These are phyloP conservation scores for Rhagonycha fulva DNA, from an alignment of 2,888 invertebrate species.

Conservation along the genomic window DNA sequence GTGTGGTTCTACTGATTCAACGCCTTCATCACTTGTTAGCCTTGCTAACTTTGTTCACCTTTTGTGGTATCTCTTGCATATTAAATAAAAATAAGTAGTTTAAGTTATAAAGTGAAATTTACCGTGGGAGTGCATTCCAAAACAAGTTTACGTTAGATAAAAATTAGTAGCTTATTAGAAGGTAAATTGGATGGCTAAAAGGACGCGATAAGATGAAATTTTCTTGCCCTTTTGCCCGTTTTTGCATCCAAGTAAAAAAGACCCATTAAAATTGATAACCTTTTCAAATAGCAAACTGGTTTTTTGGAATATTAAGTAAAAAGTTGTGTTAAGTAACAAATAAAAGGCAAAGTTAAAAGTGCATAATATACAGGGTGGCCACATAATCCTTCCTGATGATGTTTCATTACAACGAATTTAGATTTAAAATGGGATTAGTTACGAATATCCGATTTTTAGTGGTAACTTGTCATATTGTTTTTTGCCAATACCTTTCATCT, in stretches of 20 bases:
- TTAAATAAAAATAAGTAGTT: neutral
- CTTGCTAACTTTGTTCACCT: constrained; percentile 12
- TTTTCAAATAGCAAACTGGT: neutral
- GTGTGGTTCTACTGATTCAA: neutral
- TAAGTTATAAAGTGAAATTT: neutral
- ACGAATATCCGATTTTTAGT: too few relatives aligned
- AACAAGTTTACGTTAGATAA: neutral
- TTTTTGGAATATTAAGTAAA: neutral
- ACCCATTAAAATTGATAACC: neutral
- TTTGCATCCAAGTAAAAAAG: neutral
- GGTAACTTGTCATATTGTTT: too few relatives aligned
- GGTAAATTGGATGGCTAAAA: neutral
- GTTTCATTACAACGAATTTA: too few relatives aligned
- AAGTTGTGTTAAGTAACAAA: neutral
- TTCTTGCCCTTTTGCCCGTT: neutral
- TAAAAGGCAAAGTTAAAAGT: neutral
- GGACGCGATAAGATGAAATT: neutral
- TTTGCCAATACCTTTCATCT: too few relatives aligned
- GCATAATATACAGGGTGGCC: neutral
- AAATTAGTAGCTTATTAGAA: neutral
- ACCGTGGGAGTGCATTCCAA: neutral
- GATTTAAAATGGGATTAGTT: too few relatives aligned
- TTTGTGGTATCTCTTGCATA: constrained; percentile 14
- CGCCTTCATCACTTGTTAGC: constrained; percentile 21
- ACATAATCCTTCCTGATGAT: too few relatives aligned